phyloP scores from a whole-genome alignment of 2,888 invertebrate genomes.

The Clusia tigrina region DNA sequence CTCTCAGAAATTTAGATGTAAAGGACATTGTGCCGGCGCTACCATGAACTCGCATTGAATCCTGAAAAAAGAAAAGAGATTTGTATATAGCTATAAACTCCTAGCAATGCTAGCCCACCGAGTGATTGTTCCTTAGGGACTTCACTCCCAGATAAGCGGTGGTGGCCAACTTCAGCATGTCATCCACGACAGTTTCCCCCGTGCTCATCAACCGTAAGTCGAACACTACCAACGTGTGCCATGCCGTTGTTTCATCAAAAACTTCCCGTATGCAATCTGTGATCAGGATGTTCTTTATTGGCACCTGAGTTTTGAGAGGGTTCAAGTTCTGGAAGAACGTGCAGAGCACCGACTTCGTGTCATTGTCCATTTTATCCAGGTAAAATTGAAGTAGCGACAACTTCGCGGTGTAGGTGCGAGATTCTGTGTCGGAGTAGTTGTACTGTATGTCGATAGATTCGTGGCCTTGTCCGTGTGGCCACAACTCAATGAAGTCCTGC shows the following conservation, averaged over 20 bases:
- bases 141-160: constrained; percentile 33
- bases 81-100: no score
- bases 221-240: constrained; percentile 42
- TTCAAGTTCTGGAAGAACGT: constrained; percentile 41
- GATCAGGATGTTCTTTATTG: constrained; percentile 32
- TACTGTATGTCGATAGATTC: constrained; percentile 48
- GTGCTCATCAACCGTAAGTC: constrained; percentile 40
- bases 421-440: constrained; percentile 28
- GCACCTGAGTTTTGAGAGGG: constrained; percentile 24
- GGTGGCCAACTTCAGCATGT: constrained; percentile 43
- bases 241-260: constrained; percentile 33
- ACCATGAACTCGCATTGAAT: no score
- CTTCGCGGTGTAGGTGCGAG: constrained; percentile 30
- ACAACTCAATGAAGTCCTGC: constrained; percentile 38
- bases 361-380: constrained; percentile 32
- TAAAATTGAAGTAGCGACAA: constrained; percentile 43
- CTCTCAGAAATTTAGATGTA: no score
- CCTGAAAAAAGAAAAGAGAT: no score
- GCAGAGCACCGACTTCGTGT: constrained; percentile 33
- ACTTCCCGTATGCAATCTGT: constrained; percentile 49
- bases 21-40: no score
- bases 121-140: neutral
- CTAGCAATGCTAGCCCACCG: no score
- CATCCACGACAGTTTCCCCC: constrained; percentile 31
- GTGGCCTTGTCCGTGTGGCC: constrained; percentile 41